A percentile compares a stretch with the other conserved stretches of the same genome.
Evolutionary conservation across 2,797 vertebrate genomes (phyloP).

Genomic region (Phrynocephalus forsythii): DNA sequence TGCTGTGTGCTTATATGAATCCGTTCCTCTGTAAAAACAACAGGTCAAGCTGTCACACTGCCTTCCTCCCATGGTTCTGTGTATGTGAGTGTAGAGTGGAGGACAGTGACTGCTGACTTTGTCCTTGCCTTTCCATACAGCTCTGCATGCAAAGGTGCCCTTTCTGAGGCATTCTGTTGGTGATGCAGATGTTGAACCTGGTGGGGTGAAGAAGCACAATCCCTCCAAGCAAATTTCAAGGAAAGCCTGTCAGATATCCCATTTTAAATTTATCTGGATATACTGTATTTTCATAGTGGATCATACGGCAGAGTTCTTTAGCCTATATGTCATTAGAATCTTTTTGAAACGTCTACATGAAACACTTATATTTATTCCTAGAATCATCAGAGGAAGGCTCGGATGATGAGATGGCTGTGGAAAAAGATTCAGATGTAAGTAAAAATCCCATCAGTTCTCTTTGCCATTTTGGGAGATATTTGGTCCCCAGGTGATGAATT

Average conservation of each 20-base stretch:
- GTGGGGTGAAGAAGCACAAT: neutral
- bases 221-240: neutral
- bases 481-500: neutral
- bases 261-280: neutral
- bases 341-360: neutral
- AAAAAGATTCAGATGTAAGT: conserved; percentile 94
- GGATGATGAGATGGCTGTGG: conserved; percentile 88
- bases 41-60: neutral
- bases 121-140: neutral
- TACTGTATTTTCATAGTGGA: neutral
- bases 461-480: neutral
- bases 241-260: too few species aligned
- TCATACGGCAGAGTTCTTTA: neutral
- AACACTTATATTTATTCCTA: conserved; percentile 63
- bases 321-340: neutral
- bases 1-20: neutral
- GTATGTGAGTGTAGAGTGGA: neutral
- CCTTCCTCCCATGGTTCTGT: neutral
- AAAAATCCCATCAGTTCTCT: neutral
- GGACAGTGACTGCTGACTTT: too few species aligned
- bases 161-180: neutral
- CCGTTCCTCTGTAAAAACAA: neutral
- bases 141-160: neutral
- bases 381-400: conserved; percentile 94
- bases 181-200: neutral